A percentile compares a stretch with the other conserved stretches of the same genome.
phyloP scores from a whole-genome alignment of 1,140 invertebrate species.

The Drosophila bocki region DNA sequence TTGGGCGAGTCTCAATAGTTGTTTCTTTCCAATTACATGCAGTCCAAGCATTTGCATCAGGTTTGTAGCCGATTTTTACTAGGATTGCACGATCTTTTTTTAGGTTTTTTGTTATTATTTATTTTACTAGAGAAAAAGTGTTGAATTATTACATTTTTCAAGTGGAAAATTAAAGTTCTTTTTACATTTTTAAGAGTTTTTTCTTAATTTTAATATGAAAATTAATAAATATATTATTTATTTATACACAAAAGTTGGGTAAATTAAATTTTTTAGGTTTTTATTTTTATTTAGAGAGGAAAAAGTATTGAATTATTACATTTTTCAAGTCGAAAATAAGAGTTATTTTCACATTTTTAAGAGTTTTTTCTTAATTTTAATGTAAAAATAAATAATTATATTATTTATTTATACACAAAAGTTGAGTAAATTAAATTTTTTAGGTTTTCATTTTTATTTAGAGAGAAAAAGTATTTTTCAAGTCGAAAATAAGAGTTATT shows the following conservation, averaged over 20 bases:
- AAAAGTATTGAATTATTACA: background rate
- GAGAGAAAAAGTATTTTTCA: background rate
- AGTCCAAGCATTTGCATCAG: constrained; percentile 84
- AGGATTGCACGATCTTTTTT: background rate
- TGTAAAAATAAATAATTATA: too few species aligned
- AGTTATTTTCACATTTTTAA: too few species aligned
- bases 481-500: too few species aligned
- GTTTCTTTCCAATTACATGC: constrained; percentile 65
- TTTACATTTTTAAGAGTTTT: too few species aligned
- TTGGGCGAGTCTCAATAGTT: background rate
- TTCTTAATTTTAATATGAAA: too few species aligned
- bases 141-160: background rate
- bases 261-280: background rate
- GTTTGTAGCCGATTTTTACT: constrained; percentile 53
- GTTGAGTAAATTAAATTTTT: too few species aligned
- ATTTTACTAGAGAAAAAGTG: background rate
- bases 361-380: too few species aligned
- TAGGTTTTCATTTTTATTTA: background rate
- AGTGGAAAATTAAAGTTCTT: too few species aligned
- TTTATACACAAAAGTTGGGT: too few species aligned
- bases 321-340: too few species aligned
- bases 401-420: too few species aligned
- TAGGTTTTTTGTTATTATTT: background rate
- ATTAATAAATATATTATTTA: too few species aligned
- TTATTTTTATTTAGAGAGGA: background rate